Base-by-base conservation (phyloP, 30 jellyfish, hydroid and myxozoan species). In the Aurelia sp. region DNA sequence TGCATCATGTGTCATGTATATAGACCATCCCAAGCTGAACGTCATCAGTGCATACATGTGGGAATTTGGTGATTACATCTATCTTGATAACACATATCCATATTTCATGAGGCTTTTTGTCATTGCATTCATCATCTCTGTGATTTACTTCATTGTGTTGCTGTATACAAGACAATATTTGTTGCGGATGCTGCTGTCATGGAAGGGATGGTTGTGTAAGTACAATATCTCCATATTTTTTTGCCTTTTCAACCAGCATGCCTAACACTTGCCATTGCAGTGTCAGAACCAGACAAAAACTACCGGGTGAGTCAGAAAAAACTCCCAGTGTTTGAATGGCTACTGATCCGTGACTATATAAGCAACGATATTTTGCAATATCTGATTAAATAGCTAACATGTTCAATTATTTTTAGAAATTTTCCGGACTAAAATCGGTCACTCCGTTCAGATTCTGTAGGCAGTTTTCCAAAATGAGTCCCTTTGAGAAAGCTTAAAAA, bases 191-290 rank as follows among this genome's bases (percentile, higher is more conserved):
- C 60, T 93, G 82, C 78, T 93, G 86, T 75, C 98, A 33, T 93
- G 92, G 84, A 88, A 85, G 21, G 97, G 98, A 47, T 93, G 98
- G 98, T 84, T 93, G 18, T 93, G 98, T 93, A 76, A 93, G 98
- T 88, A 70, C 6, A 93, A 97, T 88, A 70, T 11, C 3, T 44
- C 13, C 13, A 8, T 44, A 44, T 44, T 44, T 41, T 41, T 8
- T 0, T 0, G 13, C 30, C 5, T 27, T 66, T 8, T 61, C 9
- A 21, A 0, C 62, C 62, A 53, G 24, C 41, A 17, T 60, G 21
- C 19, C 11, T 33, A 3, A 9, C 55, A 55, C 33, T 27, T 27
- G 33, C 33, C n/a, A n/a, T 27, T 27, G 33, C 33, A 27, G 33
- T 27, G 33, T 27, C 33, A 27, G 33, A 27, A 27, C 33, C 33